phyloP scores from a whole-genome alignment of 2,888 invertebrate genomes.

The Sesia bembeciformis region DNA sequence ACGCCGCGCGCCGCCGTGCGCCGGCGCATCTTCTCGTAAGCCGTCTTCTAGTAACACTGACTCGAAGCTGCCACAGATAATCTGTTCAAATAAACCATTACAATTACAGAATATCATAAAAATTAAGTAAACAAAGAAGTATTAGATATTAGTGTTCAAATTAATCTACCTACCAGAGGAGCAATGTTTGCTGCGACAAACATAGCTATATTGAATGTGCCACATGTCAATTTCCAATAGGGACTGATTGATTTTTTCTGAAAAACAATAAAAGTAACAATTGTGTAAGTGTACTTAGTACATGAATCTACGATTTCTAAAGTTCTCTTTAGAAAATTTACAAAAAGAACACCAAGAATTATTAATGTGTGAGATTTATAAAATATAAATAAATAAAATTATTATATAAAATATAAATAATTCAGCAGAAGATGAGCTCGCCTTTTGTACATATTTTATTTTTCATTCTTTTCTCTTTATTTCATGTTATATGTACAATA shows the following conservation, averaged over 20 bases:
- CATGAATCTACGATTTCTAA: too few relatives aligned
- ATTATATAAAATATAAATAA: too few relatives aligned
- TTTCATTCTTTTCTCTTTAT: too few relatives aligned
- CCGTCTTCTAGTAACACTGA: constrained; percentile 32
- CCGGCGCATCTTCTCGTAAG: constrained; percentile 31
- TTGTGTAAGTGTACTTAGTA: not conserved
- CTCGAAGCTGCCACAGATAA: constrained; percentile 54
- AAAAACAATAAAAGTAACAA: constrained; percentile 8
- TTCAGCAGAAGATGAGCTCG: too few relatives aligned
- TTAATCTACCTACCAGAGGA: constrained; percentile 40
- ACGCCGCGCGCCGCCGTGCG: constrained; percentile 40
- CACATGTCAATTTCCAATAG: constrained; percentile 50
- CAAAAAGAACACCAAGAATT: too few relatives aligned
- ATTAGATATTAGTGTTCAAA: not conserved
- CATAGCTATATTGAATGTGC: constrained; percentile 48
- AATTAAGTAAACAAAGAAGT: not conserved
- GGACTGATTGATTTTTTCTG: constrained; percentile 54
- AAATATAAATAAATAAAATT: too few relatives aligned
- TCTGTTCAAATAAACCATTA: constrained; percentile 23
- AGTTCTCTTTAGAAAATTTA: too few relatives aligned
- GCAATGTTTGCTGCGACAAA: constrained; percentile 48
- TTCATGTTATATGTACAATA: too few relatives aligned
- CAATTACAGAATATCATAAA: not conserved
- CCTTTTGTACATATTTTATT: too few relatives aligned
- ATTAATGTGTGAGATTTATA: too few relatives aligned